A percentile compares a stretch with the other conserved stretches of the same genome.
phyloP scores from a whole-genome alignment of 2,797 vertebrate species.

The Galago senegalensis region DNA sequence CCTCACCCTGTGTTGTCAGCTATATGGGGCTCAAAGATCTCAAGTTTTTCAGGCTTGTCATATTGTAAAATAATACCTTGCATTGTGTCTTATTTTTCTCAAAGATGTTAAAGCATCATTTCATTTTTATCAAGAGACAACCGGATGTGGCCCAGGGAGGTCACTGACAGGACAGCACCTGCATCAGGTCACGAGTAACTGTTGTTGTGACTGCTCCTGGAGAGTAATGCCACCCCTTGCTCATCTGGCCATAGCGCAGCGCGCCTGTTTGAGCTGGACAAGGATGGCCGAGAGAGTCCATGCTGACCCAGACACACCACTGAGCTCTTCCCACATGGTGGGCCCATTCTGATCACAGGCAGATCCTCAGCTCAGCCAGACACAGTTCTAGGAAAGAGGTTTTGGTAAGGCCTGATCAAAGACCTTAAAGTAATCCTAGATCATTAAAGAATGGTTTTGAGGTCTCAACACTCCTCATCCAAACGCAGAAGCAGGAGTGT shows the following conservation, averaged over 20 bases:
- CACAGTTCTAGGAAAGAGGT: background rate
- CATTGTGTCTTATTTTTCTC: background rate
- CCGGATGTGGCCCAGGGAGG: background rate
- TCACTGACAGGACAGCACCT: background rate
- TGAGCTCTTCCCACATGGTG: background rate
- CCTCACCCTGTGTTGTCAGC: background rate
- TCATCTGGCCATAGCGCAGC: background rate
- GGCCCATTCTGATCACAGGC: background rate
- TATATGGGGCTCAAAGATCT: background rate
- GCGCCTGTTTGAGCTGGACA: background rate
- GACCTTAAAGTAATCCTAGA: background rate
- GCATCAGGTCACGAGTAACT: background rate
- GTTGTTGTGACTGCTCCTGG: background rate
- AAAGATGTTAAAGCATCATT: background rate
- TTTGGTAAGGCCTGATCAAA: background rate
- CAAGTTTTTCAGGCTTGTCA: background rate
- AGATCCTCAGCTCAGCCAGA: background rate
- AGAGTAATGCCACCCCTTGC: background rate
- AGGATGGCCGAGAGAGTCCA: background rate
- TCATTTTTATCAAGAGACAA: conserved; percentile 32
- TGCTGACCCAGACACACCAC: background rate
- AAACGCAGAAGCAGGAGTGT: background rate
- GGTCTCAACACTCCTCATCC: background rate
- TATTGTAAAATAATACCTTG: background rate
- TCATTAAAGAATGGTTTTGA: background rate